Evolutionary conservation across 92 coral and sea anemone species (phyloP).

Genomic region (Zoanthus sociatus): DNA sequence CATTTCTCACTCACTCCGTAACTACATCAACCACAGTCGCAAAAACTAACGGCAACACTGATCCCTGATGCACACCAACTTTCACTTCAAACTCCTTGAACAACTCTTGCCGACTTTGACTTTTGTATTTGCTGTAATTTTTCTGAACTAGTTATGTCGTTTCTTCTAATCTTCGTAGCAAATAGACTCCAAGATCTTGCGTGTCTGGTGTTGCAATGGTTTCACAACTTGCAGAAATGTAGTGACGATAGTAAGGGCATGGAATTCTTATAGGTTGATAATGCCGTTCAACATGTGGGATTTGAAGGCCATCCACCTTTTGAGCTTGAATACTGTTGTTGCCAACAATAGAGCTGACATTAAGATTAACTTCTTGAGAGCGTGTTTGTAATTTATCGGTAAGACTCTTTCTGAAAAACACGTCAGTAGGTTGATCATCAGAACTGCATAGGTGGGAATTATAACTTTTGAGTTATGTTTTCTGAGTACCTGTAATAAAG

Average conservation of each 20-base stretch:
- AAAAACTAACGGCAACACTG: too few species aligned
- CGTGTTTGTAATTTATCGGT: slow-evolving; percentile 21
- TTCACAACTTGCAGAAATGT: slow-evolving; percentile 57
- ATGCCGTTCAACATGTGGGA: slow-evolving; percentile 41
- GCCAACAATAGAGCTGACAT: slow-evolving; percentile 46
- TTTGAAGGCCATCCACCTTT: slow-evolving; percentile 33
- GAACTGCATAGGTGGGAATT: slow-evolving; percentile 48
- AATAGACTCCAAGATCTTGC: slow-evolving; percentile 51
- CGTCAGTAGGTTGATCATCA: slow-evolving; percentile 49
- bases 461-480: slow-evolving; percentile 22
- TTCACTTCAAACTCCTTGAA: too few species aligned
- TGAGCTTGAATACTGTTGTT: slow-evolving; percentile 25
- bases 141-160: slow-evolving; percentile 49
- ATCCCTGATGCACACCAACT: too few species aligned
- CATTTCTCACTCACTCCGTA: too few species aligned
- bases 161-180: slow-evolving; percentile 21
- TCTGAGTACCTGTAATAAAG: slow-evolving; percentile 66
- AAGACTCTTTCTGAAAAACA: slow-evolving; percentile 30
- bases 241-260: slow-evolving; percentile 27
- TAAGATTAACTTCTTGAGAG: slow-evolving; percentile 24
- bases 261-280: slow-evolving; percentile 31
- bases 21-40: too few species aligned
- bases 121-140: slow-evolving; percentile 39
- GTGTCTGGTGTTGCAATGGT: slow-evolving; percentile 64
- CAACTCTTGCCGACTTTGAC: too few species aligned